Evolutionary conservation across 2,888 invertebrate genomes (phyloP).

Genomic region (Protodeltote pygarga): DNA sequence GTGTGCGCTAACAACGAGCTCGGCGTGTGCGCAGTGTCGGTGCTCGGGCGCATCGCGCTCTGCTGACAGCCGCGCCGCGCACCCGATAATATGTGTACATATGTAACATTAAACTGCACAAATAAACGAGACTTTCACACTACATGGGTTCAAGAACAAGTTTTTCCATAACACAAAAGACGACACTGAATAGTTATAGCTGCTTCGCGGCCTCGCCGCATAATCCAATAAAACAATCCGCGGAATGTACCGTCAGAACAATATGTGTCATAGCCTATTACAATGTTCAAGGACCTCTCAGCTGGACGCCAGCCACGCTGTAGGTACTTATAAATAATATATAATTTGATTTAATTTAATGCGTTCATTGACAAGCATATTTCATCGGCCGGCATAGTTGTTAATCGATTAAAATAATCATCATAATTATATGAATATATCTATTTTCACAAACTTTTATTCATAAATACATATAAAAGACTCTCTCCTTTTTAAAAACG

Average conservation of each 20-base stretch:
- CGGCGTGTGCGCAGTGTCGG: conserved; percentile 54
- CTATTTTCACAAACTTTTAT: not conserved
- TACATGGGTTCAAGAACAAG: conserved; percentile 87
- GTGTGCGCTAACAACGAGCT: conserved; percentile 72
- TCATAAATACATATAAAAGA: too few relatives aligned
- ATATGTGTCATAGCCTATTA: conserved; percentile 49
- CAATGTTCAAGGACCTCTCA: conserved; percentile 33
- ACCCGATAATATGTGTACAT: conserved; percentile 86
- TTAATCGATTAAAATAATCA: too few relatives aligned
- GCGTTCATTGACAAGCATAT: too few relatives aligned
- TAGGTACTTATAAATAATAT: conserved; percentile 4
- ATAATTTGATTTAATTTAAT: not conserved
- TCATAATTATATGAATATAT: too few relatives aligned
- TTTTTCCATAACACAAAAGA: conserved; percentile 88
- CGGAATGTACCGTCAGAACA: conserved; percentile 82
- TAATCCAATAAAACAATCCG: conserved; percentile 87
- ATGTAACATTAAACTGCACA: conserved; percentile 87
- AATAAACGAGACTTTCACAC: conserved; percentile 87
- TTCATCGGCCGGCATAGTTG: too few relatives aligned
- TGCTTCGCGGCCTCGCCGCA: conserved; percentile 84
- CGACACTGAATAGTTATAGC: conserved; percentile 87
- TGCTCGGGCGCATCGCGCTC: conserved; percentile 48
- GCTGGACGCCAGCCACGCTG: conserved; percentile 16
- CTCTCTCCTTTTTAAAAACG: too few relatives aligned
- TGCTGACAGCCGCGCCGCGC: conserved; percentile 77